Conservation (phyloP, 1,140 invertebrate genomes). For the Drosophila suzukii region DNA sequence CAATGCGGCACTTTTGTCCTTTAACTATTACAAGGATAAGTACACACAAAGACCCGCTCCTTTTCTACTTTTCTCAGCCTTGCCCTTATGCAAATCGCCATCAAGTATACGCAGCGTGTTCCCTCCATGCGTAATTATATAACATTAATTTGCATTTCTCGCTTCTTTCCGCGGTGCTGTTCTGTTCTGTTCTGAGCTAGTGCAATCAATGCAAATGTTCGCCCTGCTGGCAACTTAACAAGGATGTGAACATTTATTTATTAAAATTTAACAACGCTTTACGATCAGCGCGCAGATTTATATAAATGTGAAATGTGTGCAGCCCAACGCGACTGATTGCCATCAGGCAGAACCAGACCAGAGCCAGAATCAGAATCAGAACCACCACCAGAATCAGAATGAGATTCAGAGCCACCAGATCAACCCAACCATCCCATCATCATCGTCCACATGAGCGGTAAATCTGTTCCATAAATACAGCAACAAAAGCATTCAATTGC, state of each 20-base stretch:
- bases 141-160: slow-evolving; percentile 68
- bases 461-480: slow-evolving; percentile 65
- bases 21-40: slow-evolving; percentile 64
- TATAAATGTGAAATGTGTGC: slow-evolving; percentile 45
- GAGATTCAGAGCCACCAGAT: slow-evolving; percentile 22
- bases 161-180: background rate
- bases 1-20: slow-evolving; percentile 72
- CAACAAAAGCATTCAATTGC: slow-evolving; percentile 48
- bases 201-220: slow-evolving; percentile 69
- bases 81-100: slow-evolving; percentile 60
- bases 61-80: slow-evolving; percentile 43
- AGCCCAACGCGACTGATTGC: slow-evolving; percentile 17
- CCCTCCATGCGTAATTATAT: slow-evolving; percentile 58
- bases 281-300: slow-evolving; percentile 79
- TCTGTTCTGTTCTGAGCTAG: slow-evolving; percentile 14
- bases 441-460: slow-evolving; percentile 65
- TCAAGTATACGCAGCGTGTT: slow-evolving; percentile 68
- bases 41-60: slow-evolving; percentile 16
- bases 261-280: slow-evolving; percentile 83
- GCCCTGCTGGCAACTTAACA: slow-evolving; percentile 61
- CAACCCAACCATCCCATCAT: slow-evolving; percentile 51
- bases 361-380: slow-evolving; percentile 4
- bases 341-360: slow-evolving; percentile 2
- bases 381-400: slow-evolving; percentile 31
- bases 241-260: slow-evolving; percentile 83